These are phyloP conservation scores for Cosmia trapezina DNA, from an alignment of 2,888 invertebrate species.

Conservation along the genomic window DNA sequence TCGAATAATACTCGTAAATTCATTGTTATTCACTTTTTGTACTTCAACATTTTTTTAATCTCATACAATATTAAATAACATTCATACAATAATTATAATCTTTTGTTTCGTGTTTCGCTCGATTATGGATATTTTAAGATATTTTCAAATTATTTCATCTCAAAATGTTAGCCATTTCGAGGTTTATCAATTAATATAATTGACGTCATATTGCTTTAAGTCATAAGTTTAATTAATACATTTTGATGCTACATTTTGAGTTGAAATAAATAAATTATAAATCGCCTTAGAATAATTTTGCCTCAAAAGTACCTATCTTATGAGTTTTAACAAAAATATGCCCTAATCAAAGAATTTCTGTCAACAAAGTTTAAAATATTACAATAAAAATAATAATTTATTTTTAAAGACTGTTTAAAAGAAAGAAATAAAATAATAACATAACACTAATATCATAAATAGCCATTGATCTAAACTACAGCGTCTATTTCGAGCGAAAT, in stretches of 20 bases:
- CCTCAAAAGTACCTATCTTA: slow-evolving; percentile 9
- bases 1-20: slow-evolving; percentile 82
- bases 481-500: slow-evolving; percentile 73
- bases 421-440: slow-evolving; percentile 13
- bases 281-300: neutral
- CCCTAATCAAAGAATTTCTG: slow-evolving; percentile 13
- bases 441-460: slow-evolving; percentile 36
- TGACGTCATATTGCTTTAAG: slow-evolving; percentile 58
- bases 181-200: slow-evolving; percentile 66
- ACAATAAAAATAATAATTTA: slow-evolving; percentile 14
- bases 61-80: slow-evolving; percentile 87
- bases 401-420: slow-evolving; percentile 5
- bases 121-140: slow-evolving; percentile 37
- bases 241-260: slow-evolving; percentile 14
- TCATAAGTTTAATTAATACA: slow-evolving; percentile 25
- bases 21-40: slow-evolving; percentile 86
- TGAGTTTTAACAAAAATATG: neutral
- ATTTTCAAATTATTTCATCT: slow-evolving; percentile 23
- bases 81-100: slow-evolving; percentile 77
- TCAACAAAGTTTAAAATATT: slow-evolving; percentile 17
- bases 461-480: slow-evolving; percentile 31
- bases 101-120: slow-evolving; percentile 72
- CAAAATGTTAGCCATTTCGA: slow-evolving; percentile 16
- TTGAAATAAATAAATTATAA: slow-evolving; percentile 16
- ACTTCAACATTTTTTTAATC: slow-evolving; percentile 87